phyloP scores from a whole-genome alignment of 2,797 vertebrate genomes.

The Poeciliopsis infans region DNA sequence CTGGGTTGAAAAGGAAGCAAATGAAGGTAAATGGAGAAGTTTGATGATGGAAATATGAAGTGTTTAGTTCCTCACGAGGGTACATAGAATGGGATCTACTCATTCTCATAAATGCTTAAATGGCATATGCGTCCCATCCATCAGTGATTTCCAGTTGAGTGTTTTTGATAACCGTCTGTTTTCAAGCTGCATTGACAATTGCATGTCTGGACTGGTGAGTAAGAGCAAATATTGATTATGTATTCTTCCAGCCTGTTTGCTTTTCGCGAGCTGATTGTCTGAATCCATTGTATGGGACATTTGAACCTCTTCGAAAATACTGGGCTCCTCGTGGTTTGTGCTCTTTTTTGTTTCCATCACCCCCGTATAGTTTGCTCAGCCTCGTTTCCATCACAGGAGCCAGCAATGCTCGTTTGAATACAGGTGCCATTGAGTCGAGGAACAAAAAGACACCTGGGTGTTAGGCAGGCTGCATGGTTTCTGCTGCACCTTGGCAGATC shows the following conservation, averaged over 20 bases:
- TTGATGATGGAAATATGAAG: background rate
- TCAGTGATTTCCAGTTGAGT: background rate
- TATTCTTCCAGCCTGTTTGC: background rate
- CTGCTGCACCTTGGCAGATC: constrained; percentile 40
- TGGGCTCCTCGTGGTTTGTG: background rate
- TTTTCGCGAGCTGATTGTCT: background rate
- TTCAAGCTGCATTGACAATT: background rate
- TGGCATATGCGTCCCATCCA: no score
- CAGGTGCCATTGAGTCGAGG: constrained; percentile 13
- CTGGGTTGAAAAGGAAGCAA: background rate
- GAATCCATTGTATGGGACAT: background rate
- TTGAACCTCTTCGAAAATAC: background rate
- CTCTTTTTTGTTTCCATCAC: background rate
- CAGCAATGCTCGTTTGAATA: constrained; percentile 25
- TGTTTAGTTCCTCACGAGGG: background rate
- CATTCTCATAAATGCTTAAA: background rate
- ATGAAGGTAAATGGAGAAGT: background rate
- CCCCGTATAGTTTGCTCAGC: constrained; percentile 24
- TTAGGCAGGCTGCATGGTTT: constrained; percentile 16
- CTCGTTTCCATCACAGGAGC: constrained; percentile 7
- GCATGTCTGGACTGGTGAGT: constrained; percentile 1
- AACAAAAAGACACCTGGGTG: constrained; percentile 5
- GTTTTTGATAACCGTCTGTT: constrained; percentile 16
- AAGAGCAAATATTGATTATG: background rate
- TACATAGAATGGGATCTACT: background rate